These are phyloP conservation scores for Chirona hameri DNA, from an alignment of 2,888 invertebrate species.

Conservation along the genomic window DNA sequence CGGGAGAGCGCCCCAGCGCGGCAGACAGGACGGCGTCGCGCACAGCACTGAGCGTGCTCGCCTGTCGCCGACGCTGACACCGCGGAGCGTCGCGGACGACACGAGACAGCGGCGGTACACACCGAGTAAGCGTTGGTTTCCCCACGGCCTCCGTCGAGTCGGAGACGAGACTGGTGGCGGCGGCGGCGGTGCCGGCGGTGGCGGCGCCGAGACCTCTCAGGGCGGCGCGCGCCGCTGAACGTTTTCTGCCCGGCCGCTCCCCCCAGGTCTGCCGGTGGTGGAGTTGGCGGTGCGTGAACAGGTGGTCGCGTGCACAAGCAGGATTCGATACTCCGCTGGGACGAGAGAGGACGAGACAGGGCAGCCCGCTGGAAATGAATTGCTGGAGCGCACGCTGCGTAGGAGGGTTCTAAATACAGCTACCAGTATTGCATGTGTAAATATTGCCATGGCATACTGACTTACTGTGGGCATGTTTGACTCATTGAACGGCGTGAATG, in stretches of 20 bases:
- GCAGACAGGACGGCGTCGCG: neutral
- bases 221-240: neutral
- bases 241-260: neutral
- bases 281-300: neutral
- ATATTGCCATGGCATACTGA: no score
- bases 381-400: no score
- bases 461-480: no score
- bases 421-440: no score
- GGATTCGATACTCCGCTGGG: no score
- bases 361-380: no score
- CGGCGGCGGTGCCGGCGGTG: neutral
- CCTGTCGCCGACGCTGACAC: neutral
- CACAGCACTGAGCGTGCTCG: neutral
- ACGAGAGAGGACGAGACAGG: no score
- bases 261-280: neutral
- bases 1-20: neutral
- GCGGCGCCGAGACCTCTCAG: neutral
- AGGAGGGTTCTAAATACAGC: no score
- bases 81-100: neutral
- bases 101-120: neutral
- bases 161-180: neutral
- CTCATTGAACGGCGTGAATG: no score
- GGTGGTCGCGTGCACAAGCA: neutral
- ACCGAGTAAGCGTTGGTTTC: constrained; percentile 23
- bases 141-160: neutral